Percentiles rank a stretch among this genome's conserved stretches.
These are phyloP conservation scores for Eclectus roratus DNA, from an alignment of 2,113 vertebrate species.

Conservation along the genomic window DNA sequence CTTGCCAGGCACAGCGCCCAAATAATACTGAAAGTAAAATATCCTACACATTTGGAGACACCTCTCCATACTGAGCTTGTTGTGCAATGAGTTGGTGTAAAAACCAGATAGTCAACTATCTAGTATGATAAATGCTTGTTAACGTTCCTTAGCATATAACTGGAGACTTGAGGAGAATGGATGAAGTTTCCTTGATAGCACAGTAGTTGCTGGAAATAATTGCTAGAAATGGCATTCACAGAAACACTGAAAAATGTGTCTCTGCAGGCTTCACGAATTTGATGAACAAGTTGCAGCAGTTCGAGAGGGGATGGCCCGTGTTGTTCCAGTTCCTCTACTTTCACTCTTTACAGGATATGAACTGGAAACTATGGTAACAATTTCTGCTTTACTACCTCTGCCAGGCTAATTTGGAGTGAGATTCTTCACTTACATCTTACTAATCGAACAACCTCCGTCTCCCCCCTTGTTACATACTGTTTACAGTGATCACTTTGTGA, in stretches of 20 bases:
- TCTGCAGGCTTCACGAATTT: slow-evolving; percentile 92
- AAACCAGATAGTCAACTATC: not conserved
- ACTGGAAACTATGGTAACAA: slow-evolving; percentile 93
- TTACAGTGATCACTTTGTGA: not conserved
- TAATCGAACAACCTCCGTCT: not conserved
- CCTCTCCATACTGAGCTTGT: not conserved
- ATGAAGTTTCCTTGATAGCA: not conserved
- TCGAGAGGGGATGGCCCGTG: slow-evolving; percentile 96
- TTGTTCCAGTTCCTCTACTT: slow-evolving; percentile 93
- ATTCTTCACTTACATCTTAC: not conserved
- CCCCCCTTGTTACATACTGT: not conserved
- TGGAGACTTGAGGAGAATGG: not conserved
- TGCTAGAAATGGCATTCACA: not conserved
- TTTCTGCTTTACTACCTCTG: not conserved
- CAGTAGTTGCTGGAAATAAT: not conserved
- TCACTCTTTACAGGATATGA: slow-evolving; percentile 98
- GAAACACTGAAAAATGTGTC: not conserved
- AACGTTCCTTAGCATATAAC: not conserved
- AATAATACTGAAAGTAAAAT: not conserved
- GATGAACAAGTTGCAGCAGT: slow-evolving; percentile 97
- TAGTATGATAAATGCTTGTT: not conserved
- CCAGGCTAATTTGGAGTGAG: not conserved
- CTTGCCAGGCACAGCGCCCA: not conserved
- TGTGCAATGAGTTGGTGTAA: not conserved
- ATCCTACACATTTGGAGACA: not conserved